Evolutionary conservation across 2,797 vertebrate species (phyloP), one percentile per base, ranked within the genome.

Genomic region (Pempheris klunzingeri): DNA sequence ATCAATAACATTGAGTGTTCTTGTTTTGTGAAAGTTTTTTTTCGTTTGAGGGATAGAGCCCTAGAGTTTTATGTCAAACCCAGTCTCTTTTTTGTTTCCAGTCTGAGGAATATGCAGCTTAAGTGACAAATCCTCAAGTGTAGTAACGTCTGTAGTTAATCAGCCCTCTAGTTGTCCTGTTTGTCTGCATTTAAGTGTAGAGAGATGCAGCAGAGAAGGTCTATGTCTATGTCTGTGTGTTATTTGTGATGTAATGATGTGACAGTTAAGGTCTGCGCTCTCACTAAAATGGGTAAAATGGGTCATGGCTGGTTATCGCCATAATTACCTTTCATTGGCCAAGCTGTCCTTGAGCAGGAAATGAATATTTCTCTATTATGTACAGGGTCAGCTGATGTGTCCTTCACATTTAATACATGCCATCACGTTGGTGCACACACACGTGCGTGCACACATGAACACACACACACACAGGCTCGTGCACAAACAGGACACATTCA

Each of bases 261-360:
- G 80, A 68, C 83, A 72, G 68, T 68, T 63, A 53, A 87, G 71
- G 78, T 88, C 46, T 71, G 55, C 3, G 11, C 77, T 78, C 75
- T 73, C 74, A 60, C 84, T 84, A n/a, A n/a, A n/a, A n/a, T n/a
- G 63, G 68, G 66, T 81, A 71, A 86, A 83, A 77, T 78, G 78
- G 86, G 79, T 88, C 89, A 84, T 39, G 71, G 80, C 77, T 85
- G 66, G 52, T 76, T 84, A 79, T 85, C 38, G 18, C 36, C 64
- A 77, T 85, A 84, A 88, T 88, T 87, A 85, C 75, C 75, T 71
- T 85, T 82, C 82, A 86, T 78, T 90, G 76, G 80, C 77, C 52
- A 55, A 57, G 71, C 49, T 72, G 87, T 88, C 92, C 92, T 93
- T 92, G 86, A 74, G 77, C 53, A 61, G 81, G 66, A 80, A 89